Evolutionary conservation across 2,888 invertebrate species (phyloP), one percentile per base, ranked within the genome.

Genomic region (Drosophila nr. perissopoda): DNA sequence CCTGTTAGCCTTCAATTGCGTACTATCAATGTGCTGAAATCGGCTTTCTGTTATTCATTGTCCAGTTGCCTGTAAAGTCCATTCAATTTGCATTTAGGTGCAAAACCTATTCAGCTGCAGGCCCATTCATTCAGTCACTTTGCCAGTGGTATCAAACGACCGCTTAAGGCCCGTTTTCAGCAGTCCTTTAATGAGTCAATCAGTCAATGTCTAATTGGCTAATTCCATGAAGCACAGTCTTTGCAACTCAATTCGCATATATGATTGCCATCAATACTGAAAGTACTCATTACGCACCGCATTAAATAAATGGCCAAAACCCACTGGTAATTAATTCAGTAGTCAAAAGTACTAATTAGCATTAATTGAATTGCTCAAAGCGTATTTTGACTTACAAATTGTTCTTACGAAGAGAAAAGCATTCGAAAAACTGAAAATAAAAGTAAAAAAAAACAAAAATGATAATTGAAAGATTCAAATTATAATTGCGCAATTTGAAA

Each of bases 11-110:
- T 38, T 58, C 80, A 56, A 42, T 36, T 31, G 61, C 36, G 51
- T 56, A 70, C 70, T 60, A 70, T 31, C 49, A 60, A 49, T 63
- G 56, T 60, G 46, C 72, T 46, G 42, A 27, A 42, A 21, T 40
- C 60, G 53, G 33, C 36, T 65, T 18, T 34, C 25, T 18, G 52
- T n/a, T 8, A 40, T 40, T 57, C n/a, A 57, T n/a, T 57, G 59
- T 31, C 53, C 46, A 56, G 57, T 49, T 25, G 62, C 25, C 61
- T 27, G 52, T 69, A 42, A 74, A 61, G 38, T 36, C 33, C 57
- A 54, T 33, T 27, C 48, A 25, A 69, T 16, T 34, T 18, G 34
- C 34, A 33, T 21, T 36, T 56, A 27, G 18, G 18, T 13, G 34
- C 27, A 27, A n/a, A 56, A 8, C 29, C 16, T n/a, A 70, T 58